Evolutionary conservation across 2,797 vertebrate species (phyloP).

Genomic region (Malurus leucopterus): DNA sequence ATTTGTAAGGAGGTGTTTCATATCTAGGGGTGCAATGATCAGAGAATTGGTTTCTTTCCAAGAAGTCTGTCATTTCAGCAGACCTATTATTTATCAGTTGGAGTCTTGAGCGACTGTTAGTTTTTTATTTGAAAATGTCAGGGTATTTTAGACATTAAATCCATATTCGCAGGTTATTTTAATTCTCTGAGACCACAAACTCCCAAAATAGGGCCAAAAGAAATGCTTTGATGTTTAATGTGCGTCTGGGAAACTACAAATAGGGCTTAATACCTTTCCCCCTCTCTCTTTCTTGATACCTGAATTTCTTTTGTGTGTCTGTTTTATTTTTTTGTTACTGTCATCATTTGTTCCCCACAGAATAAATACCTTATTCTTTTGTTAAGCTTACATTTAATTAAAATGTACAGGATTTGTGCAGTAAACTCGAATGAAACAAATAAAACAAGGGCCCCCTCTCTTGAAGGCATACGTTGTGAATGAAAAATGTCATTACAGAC

Average conservation of each 20-base stretch:
- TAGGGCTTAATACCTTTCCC: constrained; percentile 24
- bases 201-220: constrained; percentile 47
- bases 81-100: constrained; percentile 69
- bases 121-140: constrained; percentile 64
- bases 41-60: constrained; percentile 70
- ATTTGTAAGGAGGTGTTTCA: constrained; percentile 73
- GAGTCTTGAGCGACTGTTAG: constrained; percentile 47
- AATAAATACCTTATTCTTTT: constrained; percentile 80
- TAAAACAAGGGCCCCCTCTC: constrained; percentile 84
- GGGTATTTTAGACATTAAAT: constrained; percentile 63
- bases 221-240: constrained; percentile 61
- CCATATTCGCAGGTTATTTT: constrained; percentile 60
- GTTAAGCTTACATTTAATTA: constrained; percentile 87
- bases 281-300: constrained; percentile 47
- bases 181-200: constrained; percentile 56
- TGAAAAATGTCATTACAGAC: constrained; percentile 86
- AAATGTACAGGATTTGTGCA: constrained; percentile 84
- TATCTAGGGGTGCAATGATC: constrained; percentile 69
- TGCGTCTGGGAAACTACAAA: constrained; percentile 27
- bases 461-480: constrained; percentile 85
- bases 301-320: constrained; percentile 44
- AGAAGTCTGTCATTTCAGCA: constrained; percentile 67
- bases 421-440: constrained; percentile 83
- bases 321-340: constrained; percentile 61
- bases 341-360: constrained; percentile 63